These are phyloP conservation scores for Papilio demoleus DNA, from an alignment of 2,888 invertebrate genomes.

Conservation along the genomic window DNA sequence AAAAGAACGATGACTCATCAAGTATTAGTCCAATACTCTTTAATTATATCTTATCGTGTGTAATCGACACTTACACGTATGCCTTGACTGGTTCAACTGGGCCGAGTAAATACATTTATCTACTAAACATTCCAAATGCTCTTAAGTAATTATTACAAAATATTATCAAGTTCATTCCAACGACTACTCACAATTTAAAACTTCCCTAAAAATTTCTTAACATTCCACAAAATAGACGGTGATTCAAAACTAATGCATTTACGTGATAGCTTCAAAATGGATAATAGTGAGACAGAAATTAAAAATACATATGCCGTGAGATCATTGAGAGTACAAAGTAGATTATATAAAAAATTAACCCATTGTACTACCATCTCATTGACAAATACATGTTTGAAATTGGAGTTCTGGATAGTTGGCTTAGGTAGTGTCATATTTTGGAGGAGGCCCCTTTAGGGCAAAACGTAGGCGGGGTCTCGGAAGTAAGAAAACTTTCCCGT, in stretches of 20 bases:
- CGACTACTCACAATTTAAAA: background rate
- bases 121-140: background rate
- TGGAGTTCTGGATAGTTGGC: too few relatives aligned
- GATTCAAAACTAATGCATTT: conserved; percentile 3
- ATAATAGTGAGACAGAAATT: too few relatives aligned
- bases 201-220: background rate
- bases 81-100: background rate
- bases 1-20: conserved; percentile 13
- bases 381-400: too few relatives aligned
- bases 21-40: background rate
- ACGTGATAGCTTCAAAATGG: background rate
- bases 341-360: too few relatives aligned
- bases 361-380: too few relatives aligned
- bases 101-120: background rate
- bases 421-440: too few relatives aligned
- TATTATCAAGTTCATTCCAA: background rate
- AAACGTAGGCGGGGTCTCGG: too few relatives aligned
- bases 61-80: conserved; percentile 5
- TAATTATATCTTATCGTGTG: background rate
- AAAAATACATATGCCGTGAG: too few relatives aligned
- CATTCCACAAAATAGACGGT: background rate
- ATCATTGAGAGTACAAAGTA: too few relatives aligned
- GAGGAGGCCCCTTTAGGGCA: too few relatives aligned
- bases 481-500: too few relatives aligned
- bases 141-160: background rate